Percentiles rank a stretch among this genome's conserved stretches.
These are phyloP conservation scores for Habrosyne pyritoides DNA, from an alignment of 2,888 invertebrate species.

Conservation along the genomic window DNA sequence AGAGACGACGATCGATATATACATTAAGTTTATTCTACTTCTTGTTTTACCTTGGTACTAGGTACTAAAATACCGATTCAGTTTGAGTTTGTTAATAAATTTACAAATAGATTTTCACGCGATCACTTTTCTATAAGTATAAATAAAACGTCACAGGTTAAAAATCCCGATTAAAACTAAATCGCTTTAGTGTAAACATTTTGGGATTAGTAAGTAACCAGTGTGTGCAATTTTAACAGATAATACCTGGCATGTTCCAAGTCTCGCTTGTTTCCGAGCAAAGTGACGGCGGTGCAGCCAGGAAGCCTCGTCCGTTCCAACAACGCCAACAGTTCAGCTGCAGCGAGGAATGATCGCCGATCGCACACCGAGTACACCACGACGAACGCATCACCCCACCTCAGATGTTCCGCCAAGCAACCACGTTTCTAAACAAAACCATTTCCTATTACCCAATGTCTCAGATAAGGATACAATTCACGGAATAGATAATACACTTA, in stretches of 20 bases:
- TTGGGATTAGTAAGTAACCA: no score
- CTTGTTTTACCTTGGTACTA: background rate
- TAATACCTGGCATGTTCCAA: slow-evolving; percentile 89
- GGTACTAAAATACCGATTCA: no score
- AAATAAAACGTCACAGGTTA: no score
- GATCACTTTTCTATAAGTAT: no score
- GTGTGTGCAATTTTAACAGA: background rate
- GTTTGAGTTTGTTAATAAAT: no score
- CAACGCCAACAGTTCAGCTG: slow-evolving; percentile 87
- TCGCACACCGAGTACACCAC: slow-evolving; percentile 92
- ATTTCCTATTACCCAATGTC: slow-evolving; percentile 6
- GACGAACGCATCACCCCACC: slow-evolving; percentile 93
- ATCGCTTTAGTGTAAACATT: no score
- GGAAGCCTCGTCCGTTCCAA: slow-evolving; percentile 89
- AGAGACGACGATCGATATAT: background rate
- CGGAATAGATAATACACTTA: slow-evolving; percentile 70
- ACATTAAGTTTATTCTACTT: background rate
- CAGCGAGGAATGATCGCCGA: slow-evolving; percentile 89
- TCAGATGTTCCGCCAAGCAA: slow-evolving; percentile 89
- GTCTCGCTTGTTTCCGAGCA: slow-evolving; percentile 92
- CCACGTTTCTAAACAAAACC: slow-evolving; percentile 85
- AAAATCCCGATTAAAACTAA: no score
- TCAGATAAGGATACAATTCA: slow-evolving; percentile 2
- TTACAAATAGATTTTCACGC: no score
- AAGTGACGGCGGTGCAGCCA: slow-evolving; percentile 89